phyloP scores from a whole-genome alignment of 2,888 invertebrate species.

The Pseudolycoriella hygida region DNA sequence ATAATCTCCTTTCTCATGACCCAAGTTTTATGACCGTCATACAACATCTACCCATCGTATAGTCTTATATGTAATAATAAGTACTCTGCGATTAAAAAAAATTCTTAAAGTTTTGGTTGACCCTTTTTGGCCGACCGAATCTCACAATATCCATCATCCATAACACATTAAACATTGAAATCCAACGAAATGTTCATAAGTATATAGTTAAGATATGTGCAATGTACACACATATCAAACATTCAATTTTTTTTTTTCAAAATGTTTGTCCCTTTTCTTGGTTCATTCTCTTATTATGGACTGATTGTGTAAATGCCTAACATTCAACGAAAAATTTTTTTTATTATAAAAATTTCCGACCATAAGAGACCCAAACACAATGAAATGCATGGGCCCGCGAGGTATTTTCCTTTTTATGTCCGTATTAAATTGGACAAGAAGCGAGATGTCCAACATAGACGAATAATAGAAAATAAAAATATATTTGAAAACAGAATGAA shows the following conservation, averaged over 20 bases:
- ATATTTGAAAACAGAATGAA: too few species aligned
- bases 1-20: too few species aligned
- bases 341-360: too few species aligned
- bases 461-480: constrained; percentile 15
- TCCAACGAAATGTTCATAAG: neutral
- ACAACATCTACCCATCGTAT: too few species aligned
- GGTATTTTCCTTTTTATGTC: constrained; percentile 12
- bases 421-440: constrained; percentile 16
- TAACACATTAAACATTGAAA: neutral
- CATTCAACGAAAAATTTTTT: too few species aligned
- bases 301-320: too few species aligned
- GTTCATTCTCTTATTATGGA: too few species aligned
- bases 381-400: neutral
- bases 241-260: too few species aligned
- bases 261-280: neutral
- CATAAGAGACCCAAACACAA: neutral
- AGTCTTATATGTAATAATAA: too few species aligned
- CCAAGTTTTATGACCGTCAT: too few species aligned
- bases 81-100: too few species aligned
- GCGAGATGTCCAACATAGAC: constrained; percentile 27
- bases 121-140: constrained; percentile 1
- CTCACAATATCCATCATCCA: neutral
- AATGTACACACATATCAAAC: too few species aligned
- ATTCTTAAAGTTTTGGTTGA: neutral
- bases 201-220: neutral